Evolutionary conservation across 2,113 vertebrate species (phyloP), one percentile per base, ranked within the genome.

Genomic region (Notiomystis cincta): DNA sequence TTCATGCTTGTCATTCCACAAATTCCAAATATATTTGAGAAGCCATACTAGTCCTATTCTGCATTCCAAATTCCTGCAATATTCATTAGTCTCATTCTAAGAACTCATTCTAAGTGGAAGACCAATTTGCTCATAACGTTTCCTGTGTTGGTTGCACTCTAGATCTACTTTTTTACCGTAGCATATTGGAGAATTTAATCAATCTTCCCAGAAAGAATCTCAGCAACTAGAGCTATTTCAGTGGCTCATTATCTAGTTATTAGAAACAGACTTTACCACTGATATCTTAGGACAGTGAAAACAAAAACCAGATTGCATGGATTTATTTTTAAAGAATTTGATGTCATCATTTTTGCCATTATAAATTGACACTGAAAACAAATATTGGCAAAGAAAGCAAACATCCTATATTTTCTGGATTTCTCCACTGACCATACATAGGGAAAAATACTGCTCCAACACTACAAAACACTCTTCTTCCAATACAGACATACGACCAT

Each of bases 181-280:
- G 28, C 23, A 78, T 17, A 80, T 3, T 91, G 6, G 54, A 58
- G 21, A 91, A 93, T 56, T 95, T 76, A 80, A 88, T 80, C 30
- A 45, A 75, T 71, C 79, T 61, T 90, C 40, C 15, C 31, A 83
- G 45, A 92, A 93, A 75, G 35, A 54, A 90, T 81, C 27, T 86
- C 62, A 86, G 78, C 47, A 87, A 85, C 38, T 66, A 87, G n/a
- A 70, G 51, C n/a, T 91, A 90, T 86, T 92, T 86, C 76, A 83
- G 72, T 60, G 77, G 65, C 72, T 95, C 73, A 75, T 92, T 92
- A 94, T 56, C 9, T 58, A 67, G 79, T 77, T 88, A 80, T 71
- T 85, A 93, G 91, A 93, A 97, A 45, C 76, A 96, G 47, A 78
- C 58, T 90, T 91, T 44, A 86, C 77, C 51, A 77, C 28, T 86